phyloP scores from a whole-genome alignment of 2,797 vertebrate genomes.

The Squalus acanthias region DNA sequence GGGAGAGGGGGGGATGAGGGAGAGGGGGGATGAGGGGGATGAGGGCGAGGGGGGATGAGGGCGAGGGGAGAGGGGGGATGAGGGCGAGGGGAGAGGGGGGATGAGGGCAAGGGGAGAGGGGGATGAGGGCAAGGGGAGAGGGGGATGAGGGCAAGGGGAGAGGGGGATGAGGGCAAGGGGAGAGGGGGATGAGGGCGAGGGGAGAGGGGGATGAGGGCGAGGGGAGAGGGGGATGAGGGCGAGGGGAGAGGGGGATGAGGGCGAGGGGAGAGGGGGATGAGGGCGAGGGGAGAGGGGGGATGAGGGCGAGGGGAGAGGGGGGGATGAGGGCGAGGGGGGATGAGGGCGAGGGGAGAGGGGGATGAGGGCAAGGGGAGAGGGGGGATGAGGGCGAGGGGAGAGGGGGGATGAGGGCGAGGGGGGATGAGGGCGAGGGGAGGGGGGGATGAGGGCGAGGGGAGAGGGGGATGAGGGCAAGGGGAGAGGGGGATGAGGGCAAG shows the following conservation, averaged over 20 bases:
- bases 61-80: not conserved
- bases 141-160: too few relatives aligned
- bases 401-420: not conserved
- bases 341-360: too few relatives aligned
- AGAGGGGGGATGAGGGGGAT: rapidly evolving
- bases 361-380: too few relatives aligned
- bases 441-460: rapidly evolving
- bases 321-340: too few relatives aligned
- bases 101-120: too few relatives aligned
- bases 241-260: rapidly evolving
- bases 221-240: not conserved
- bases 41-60: too few relatives aligned
- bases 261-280: too few relatives aligned
- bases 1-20: not conserved
- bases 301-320: not conserved
- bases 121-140: too few relatives aligned
- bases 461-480: rapidly evolving
- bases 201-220: not conserved
- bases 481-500: too few relatives aligned
- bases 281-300: not conserved
- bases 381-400: not conserved
- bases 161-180: too few relatives aligned
- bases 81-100: not conserved
- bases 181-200: too few relatives aligned
- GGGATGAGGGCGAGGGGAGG: too few relatives aligned